phyloP scores from a whole-genome alignment of 2,113 vertebrate genomes.

The Labeo catla region DNA sequence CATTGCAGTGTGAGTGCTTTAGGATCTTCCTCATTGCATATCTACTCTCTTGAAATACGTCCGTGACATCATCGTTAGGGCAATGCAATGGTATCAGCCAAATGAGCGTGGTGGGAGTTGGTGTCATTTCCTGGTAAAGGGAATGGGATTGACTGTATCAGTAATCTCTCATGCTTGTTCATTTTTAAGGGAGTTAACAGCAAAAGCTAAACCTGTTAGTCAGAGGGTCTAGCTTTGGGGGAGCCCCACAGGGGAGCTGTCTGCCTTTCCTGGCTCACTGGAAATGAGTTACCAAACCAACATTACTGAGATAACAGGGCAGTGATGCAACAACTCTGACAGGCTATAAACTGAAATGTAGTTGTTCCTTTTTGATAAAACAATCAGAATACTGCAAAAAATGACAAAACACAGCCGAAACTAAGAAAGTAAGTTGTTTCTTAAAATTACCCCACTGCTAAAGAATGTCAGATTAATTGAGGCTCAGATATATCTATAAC shows the following conservation, averaged over 20 bases:
- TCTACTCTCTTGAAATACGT: not conserved
- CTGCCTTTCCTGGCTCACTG: not conserved
- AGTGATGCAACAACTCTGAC: not conserved
- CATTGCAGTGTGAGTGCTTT: not conserved
- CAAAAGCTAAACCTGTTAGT: not conserved
- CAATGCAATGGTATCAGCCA: constrained; percentile 26
- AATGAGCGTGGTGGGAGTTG: not conserved
- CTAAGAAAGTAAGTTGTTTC: not conserved
- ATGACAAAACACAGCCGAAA: not conserved
- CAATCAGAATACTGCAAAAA: not conserved
- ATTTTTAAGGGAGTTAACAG: not conserved
- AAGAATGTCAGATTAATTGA: not conserved
- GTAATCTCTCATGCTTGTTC: not conserved
- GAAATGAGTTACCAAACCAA: not conserved
- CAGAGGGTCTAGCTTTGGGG: not conserved
- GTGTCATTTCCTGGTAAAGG: constrained; percentile 9
- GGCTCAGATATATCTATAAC: not conserved
- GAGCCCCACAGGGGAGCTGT: not conserved
- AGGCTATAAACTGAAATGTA: not conserved
- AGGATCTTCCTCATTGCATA: constrained; percentile 2
- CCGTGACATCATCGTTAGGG: not conserved
- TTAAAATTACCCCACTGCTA: not conserved
- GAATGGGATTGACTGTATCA: not conserved
- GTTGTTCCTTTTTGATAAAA: not conserved
- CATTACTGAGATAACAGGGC: not conserved